Base-by-base conservation (phyloP, 2,888 invertebrate genomes). In the Griposia aprilina region DNA sequence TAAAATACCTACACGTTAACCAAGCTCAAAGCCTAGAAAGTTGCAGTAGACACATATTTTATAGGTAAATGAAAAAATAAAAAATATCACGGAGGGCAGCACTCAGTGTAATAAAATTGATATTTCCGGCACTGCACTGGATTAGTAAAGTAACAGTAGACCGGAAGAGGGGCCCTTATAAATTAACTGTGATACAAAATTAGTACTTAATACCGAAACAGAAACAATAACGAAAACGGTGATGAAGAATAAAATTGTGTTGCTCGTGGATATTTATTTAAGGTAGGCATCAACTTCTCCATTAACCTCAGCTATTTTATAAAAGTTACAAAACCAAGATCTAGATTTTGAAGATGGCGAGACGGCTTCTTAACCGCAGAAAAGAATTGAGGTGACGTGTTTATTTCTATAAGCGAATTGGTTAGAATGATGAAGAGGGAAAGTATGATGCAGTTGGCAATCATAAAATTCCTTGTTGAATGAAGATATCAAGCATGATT, bases 111-210 rank as follows among this genome's bases (percentile, higher is more conserved):
- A 13, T 36, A 36, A 36, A 77, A 62, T 23, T 55, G 36, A 78
- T 26, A 36, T 55, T 48, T 76, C 59, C 76, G 41, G 59, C 6
- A 59, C 41, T 76, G 23, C n/a, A 45, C 59, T 17, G 1, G 20
- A 65, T 41, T 26, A 8, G 6, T 26, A 13, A 30, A 45, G 23
- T 45, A 17, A n/a, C 52, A 20, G 17, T 48, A 26, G 26, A 7
- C 23, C 13, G 23, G 17, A 26, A 57, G 48, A 36, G 17, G 15
- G 36, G 45, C 41, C 23, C 41, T 45, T 76, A 52, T 41, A 45
- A 30, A 70, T 45, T 23, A 30, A 45, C 60, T 4, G 45, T 55
- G 1, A 30, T 71, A 60, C 71, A 50, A 11, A 20, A 23, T 23
- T 41, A 72, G 17, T 20, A 17, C 30, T 36, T 36, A 36, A 41